These are phyloP conservation scores for Psococerastis gibbosa DNA, from an alignment of 2,888 invertebrate genomes.

Conservation along the genomic window DNA sequence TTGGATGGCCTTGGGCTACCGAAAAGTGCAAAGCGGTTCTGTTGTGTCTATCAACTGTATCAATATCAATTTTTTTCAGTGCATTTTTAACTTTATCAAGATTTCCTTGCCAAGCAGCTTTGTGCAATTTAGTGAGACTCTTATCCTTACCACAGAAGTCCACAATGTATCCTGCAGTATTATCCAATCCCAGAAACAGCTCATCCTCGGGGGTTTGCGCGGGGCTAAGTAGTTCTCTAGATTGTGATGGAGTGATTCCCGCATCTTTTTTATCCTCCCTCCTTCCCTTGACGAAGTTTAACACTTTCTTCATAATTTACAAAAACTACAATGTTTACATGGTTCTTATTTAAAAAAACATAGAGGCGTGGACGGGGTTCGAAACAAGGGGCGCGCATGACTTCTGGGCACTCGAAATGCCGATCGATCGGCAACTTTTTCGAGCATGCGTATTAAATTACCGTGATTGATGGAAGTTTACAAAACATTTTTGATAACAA, in stretches of 20 bases:
- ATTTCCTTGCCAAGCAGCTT: slow-evolving; percentile 22
- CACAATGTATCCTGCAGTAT: slow-evolving; percentile 18
- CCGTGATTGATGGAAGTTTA: no score
- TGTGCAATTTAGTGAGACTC: slow-evolving; percentile 21
- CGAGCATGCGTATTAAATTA: no score
- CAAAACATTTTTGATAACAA: no score
- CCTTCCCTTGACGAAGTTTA: slow-evolving; percentile 22
- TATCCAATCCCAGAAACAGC: slow-evolving; percentile 11
- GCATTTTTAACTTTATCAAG: slow-evolving; percentile 21
- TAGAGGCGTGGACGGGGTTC: background rate
- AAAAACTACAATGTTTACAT: no score
- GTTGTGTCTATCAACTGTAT: slow-evolving; percentile 20
- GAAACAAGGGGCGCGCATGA: no score
- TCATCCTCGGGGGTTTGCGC: slow-evolving; percentile 12
- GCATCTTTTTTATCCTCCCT: slow-evolving; percentile 20
- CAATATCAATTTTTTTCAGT: slow-evolving; percentile 21
- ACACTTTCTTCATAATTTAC: slow-evolving; percentile 23
- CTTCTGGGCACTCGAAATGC: no score
- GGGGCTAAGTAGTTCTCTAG: slow-evolving; percentile 12
- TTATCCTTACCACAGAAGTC: slow-evolving; percentile 22
- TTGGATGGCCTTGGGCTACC: slow-evolving; percentile 21
- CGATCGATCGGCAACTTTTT: no score
- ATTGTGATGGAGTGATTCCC: slow-evolving; percentile 11
- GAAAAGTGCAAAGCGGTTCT: slow-evolving; percentile 23
- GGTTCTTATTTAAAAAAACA: background rate